These are phyloP conservation scores for Epinephelus moara DNA, from an alignment of 2,113 vertebrate species.

Conservation along the genomic window DNA sequence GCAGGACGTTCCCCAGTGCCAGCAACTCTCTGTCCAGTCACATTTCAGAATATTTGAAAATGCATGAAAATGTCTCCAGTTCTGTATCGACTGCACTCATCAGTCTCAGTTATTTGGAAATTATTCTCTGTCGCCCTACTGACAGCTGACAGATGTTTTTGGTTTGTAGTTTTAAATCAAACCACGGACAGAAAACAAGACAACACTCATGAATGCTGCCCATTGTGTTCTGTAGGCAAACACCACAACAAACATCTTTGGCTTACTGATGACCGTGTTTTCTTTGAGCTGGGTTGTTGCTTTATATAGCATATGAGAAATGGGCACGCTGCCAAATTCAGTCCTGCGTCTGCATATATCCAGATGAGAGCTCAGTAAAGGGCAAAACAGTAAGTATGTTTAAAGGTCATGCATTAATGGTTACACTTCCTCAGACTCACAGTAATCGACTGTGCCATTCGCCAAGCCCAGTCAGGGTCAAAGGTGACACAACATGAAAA, in stretches of 20 bases:
- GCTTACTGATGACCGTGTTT: conserved; percentile 7
- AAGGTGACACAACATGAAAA: conserved; percentile 54
- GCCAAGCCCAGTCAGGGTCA: conserved; percentile 46
- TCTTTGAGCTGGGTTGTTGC: conserved; percentile 21
- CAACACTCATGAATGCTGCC: conserved; percentile 1
- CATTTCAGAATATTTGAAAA: conserved; percentile 19
- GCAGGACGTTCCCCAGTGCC: background rate
- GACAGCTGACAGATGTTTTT: conserved; percentile 35
- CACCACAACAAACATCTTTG: background rate
- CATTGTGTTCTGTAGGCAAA: background rate
- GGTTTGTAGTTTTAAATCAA: conserved; percentile 27
- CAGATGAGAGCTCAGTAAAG: conserved; percentile 63
- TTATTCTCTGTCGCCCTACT: conserved; percentile 14
- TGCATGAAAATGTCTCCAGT: conserved; percentile 21
- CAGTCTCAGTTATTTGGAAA: conserved; percentile 34
- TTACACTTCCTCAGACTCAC: conserved; percentile 55
- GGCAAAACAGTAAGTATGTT: conserved; percentile 64
- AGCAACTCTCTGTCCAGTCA: conserved; percentile 1
- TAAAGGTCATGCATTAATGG: conserved; percentile 74
- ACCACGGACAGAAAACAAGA: conserved; percentile 20
- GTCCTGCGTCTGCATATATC: conserved; percentile 37
- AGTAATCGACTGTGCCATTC: conserved; percentile 62
- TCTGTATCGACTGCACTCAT: conserved; percentile 34
- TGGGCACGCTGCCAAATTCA: conserved; percentile 19
- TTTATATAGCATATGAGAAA: conserved; percentile 22